Evolutionary conservation across 1,140 invertebrate genomes (phyloP).

Genomic region (Eumaeus atala): DNA sequence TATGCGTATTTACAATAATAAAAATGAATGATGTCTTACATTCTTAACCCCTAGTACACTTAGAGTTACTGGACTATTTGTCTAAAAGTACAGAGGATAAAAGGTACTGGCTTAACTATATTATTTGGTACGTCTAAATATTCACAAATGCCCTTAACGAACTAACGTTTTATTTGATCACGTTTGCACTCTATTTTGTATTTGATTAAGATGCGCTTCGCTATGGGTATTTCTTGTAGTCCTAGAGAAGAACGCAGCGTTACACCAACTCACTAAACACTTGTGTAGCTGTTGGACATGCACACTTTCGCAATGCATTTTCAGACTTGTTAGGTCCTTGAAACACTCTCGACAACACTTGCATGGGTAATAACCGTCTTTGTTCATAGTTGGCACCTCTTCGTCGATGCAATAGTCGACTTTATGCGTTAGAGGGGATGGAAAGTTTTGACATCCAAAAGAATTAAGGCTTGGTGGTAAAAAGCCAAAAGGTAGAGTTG

Average conservation of each 20-base stretch:
- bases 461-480: slow-evolving; percentile 56
- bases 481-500: slow-evolving; percentile 62
- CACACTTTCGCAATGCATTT: slow-evolving; percentile 78
- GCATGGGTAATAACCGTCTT: slow-evolving; percentile 79
- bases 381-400: slow-evolving; percentile 74
- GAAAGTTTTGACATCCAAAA: slow-evolving; percentile 49
- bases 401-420: slow-evolving; percentile 75
- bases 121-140: slow-evolving; percentile 32
- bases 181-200: slow-evolving; percentile 44
- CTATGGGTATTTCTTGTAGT: slow-evolving; percentile 81
- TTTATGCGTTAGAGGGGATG: slow-evolving; percentile 42
- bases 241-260: slow-evolving; percentile 81
- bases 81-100: slow-evolving; percentile 38
- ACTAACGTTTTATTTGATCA: background rate
- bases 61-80: background rate
- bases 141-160: slow-evolving; percentile 61
- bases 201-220: slow-evolving; percentile 72
- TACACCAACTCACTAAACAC: slow-evolving; percentile 80
- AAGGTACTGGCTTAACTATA: slow-evolving; percentile 41
- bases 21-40: no score
- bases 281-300: slow-evolving; percentile 79
- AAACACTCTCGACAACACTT: slow-evolving; percentile 79
- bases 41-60: no score
- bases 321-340: slow-evolving; percentile 76
- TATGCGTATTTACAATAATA: no score